phyloP scores from a whole-genome alignment of 2,113 vertebrate species.

The Morphnarchus princeps region DNA sequence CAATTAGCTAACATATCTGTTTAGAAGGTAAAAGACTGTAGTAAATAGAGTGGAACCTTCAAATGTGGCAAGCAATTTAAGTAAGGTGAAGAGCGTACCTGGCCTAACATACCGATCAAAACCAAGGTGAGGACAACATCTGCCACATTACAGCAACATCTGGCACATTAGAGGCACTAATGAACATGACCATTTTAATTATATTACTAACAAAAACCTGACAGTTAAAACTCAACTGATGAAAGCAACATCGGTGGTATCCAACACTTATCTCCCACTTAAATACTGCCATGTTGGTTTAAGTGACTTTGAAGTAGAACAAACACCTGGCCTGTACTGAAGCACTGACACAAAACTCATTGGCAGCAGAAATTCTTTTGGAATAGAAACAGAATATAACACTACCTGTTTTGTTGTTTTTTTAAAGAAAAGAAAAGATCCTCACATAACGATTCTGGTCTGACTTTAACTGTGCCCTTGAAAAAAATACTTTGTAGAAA shows the following conservation, averaged over 20 bases:
- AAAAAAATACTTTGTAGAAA: neutral
- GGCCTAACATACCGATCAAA: neutral
- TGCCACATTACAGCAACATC: neutral
- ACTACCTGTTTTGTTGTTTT: neutral
- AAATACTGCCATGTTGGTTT: neutral
- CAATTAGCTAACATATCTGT: neutral
- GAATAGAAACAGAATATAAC: neutral
- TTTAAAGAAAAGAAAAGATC: neutral
- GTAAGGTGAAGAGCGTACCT: neutral
- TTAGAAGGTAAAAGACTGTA: neutral
- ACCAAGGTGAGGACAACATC: neutral
- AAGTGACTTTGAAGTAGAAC: neutral
- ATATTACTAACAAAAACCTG: neutral
- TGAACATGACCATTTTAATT: neutral
- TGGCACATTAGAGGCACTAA: neutral
- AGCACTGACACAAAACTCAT: neutral
- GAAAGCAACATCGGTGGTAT: neutral
- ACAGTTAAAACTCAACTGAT: neutral
- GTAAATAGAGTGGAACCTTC: neutral
- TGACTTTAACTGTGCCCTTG: neutral
- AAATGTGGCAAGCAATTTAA: neutral
- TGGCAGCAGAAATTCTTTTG: neutral
- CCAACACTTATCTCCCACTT: neutral
- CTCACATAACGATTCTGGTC: neutral
- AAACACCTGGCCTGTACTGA: neutral